Evolutionary conservation across 2,888 invertebrate genomes (phyloP), one percentile per base, ranked within the genome.

Genomic region (Formica aserva): DNA sequence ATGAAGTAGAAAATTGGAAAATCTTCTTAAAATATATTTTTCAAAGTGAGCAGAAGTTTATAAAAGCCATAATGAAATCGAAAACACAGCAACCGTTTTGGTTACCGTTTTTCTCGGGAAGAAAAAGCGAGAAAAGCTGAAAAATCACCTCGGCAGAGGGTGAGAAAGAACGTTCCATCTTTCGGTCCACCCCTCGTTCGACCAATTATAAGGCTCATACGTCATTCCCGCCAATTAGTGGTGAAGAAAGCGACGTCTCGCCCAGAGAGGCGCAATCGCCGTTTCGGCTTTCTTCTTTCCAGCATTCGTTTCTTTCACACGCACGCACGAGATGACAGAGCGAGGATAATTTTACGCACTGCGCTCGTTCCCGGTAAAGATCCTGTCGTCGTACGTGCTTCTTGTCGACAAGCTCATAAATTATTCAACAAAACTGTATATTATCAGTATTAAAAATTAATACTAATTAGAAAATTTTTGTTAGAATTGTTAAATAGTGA

Each of bases 171-270:
- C 77, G 76, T 74, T 88, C 78, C 84, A 86, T 86, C 85, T 85
- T 88, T 86, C 84, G 69, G 85, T 88, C 83, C 82, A 74, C 76
- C 83, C 63, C 88, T 94, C 94, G 92, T 94, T 94, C 92, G 89
- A 89, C 90, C 94, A 94, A 94, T 94, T 94, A 94, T 89, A 88
- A 90, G 88, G 87, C 89, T 92, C 92, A 94, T 94, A 92, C 91
- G 91, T 94, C 94, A 94, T 94, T 91, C 93, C 91, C 93, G 94
- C 94, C 94, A 94, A 94, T 94, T 94, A 94, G 94, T 90, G 91
- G 63, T 87, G 83, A 81, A 92, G 92, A 92, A 92, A 92, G 89
- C 91, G 80, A 86, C 84, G 81, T 84, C 82, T 65, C 41, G 83
- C 65, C 52, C 81, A 82, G 18, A 76, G 63, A 76, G 35, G 18